Percentiles rank a stretch among this genome's conserved stretches.
Evolutionary conservation across 2,797 vertebrate species (phyloP).

Genomic region (Catharus ustulatus): DNA sequence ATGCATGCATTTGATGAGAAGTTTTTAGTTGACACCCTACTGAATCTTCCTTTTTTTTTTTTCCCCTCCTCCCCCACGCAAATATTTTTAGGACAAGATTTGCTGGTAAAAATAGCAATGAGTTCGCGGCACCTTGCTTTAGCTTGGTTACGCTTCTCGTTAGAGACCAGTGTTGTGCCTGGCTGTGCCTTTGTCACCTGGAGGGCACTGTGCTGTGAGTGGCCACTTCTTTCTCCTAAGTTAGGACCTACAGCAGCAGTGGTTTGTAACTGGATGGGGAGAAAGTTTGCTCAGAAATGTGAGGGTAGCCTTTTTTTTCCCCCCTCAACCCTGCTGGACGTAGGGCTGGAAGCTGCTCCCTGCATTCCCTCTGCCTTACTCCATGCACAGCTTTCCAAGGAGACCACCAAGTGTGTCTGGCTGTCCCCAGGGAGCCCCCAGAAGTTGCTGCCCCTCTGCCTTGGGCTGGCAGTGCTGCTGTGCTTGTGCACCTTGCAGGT

Average conservation of each 20-base stretch:
- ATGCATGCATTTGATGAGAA: slow-evolving; percentile 21
- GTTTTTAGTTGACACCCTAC: slow-evolving; percentile 23
- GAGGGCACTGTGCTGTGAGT: accelerated
- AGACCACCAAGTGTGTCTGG: accelerated
- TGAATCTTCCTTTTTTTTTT: neutral
- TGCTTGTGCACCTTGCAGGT: accelerated
- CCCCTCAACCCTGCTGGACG: accelerated
- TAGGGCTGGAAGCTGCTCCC: neutral
- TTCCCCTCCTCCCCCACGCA: neutral
- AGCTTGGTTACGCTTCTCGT: accelerated
- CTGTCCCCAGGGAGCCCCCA: accelerated
- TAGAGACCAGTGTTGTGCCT: neutral
- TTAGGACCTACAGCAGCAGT: accelerated
- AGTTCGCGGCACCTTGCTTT: neutral
- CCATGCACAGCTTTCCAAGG: neutral
- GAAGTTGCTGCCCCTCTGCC: neutral
- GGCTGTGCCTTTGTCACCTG: neutral
- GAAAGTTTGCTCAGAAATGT: neutral
- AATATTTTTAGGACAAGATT: slow-evolving; percentile 49
- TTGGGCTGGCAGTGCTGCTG: neutral
- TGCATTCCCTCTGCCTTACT: neutral
- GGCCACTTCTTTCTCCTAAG: neutral
- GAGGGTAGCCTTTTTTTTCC: neutral
- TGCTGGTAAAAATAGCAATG: slow-evolving; percentile 58
- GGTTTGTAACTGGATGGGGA: neutral